Conservation (phyloP, 2,888 invertebrate genomes). For the Creontiades dilutus region DNA sequence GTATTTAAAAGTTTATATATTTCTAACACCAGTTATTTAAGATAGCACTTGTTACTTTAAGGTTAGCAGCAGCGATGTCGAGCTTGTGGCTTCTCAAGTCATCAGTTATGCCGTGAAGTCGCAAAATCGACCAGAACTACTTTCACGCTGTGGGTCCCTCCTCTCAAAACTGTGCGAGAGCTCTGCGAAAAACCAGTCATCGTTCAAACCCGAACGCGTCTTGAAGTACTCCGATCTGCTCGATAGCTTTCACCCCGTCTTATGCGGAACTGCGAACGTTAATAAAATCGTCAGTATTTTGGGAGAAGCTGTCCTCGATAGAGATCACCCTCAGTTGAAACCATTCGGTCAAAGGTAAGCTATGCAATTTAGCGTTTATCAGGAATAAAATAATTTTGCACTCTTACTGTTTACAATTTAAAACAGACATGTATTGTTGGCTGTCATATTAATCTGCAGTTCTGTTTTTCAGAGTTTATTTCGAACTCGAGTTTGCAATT, state of each 20-base stretch:
- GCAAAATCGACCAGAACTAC: background rate
- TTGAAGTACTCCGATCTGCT: constrained; percentile 46
- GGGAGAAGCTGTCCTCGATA: constrained; percentile 9
- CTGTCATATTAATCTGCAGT: background rate
- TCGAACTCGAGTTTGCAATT: constrained; percentile 44
- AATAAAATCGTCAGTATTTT: constrained; percentile 30
- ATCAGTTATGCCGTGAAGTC: constrained; percentile 44
- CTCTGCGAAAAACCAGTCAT: background rate
- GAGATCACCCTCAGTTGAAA: constrained; percentile 37
- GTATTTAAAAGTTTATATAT: too few relatives aligned
- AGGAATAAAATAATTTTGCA: too few relatives aligned
- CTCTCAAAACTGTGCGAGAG: constrained; percentile 22
- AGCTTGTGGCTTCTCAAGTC: constrained; percentile 29
- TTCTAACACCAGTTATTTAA: too few relatives aligned
- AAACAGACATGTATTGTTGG: background rate
- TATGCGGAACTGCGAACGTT: background rate
- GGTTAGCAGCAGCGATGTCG: background rate
- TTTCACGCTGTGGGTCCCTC: background rate
- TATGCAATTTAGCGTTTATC: background rate
- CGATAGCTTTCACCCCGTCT: constrained; percentile 49
- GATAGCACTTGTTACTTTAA: too few relatives aligned
- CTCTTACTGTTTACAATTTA: background rate
- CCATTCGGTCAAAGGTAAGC: constrained; percentile 53
- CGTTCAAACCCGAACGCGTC: constrained; percentile 25
- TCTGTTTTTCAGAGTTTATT: constrained; percentile 55